Evolutionary conservation across 2,797 vertebrate genomes (phyloP), one percentile per base, ranked within the genome.

Genomic region (Masticophis lateralis): DNA sequence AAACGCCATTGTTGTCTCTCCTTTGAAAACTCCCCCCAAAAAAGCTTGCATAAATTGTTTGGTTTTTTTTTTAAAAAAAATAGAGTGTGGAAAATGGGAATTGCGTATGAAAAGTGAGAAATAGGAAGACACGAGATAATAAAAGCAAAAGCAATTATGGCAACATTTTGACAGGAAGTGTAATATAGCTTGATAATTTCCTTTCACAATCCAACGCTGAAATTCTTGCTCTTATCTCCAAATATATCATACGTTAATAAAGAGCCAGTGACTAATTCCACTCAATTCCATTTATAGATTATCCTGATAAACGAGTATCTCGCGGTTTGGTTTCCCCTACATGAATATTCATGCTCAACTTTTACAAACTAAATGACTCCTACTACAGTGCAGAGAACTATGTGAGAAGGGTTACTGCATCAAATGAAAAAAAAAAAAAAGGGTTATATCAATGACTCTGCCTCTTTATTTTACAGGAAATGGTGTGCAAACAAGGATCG

Each of bases 261-360:
- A 57, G 79, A 90, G 59, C 28, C 51, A 63, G 9, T 43, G 28
- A 74, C 92, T 92, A 0, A 90, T 94, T 94, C 43, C 90, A 87
- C 79, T 43, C 7, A 1, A n/a, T 94, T 94, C 94, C 2, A 90
- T 56, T 61, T 94, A 9, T 93, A 90, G 90, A 87, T n/a, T 51
- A 59, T n/a, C 88, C 12, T 0, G 1, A 69, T 87, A 89, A 92
- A 92, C 91, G 59, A 22, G 86, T 8, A 13, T 47, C 69, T 66
- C 90, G 57, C 8, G 63, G 92, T 60, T 69, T 13, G 20, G 88
- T 25, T 47, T 12, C 74, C 37, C 37, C 20, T 90, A 16, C 92
- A 95, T 96, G 91, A 94, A 96, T 92, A 94, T 51, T 92, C 61
- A 60, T 22, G 79, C 32, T 88, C 94, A 92, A 1, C 91, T 93